Base-by-base conservation (phyloP, 2,888 invertebrate species). In the Polia nebulosa region DNA sequence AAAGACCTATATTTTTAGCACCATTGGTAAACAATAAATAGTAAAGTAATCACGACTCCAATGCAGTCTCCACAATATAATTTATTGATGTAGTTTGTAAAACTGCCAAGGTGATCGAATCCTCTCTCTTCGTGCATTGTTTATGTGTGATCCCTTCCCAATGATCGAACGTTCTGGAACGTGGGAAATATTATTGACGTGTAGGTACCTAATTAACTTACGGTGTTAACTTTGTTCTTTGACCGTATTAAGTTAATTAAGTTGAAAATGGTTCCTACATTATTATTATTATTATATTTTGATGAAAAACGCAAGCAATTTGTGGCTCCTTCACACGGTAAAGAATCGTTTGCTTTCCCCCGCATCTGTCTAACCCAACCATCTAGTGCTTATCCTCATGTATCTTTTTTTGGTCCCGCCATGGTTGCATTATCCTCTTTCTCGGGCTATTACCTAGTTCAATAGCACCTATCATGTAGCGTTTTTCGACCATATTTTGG, bases 61-160 rank as follows among this genome's bases (percentile, higher is more conserved):
- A 65, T 53, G 44, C 70, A 75, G 68, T 67, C 49, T 58, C 58
- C 49, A 71, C 77, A 74, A 58, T 51, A 71, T 68, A 76, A 68
- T 79, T n/a, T 69, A 81, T 82, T 81, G 27, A 82, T 77, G 77
- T 77, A 66, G 63, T 74, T 69, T 66, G 66, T 80, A 74, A 79
- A 80, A 74, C 61, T 61, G 63, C 64, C 82, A 81, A 81, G 81
- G 82, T 82, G 74, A 79, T 69, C 73, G 73, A 79, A 81, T 74
- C 81, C 82, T 82, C 81, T 81, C 81, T 82, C 80, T 81, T 82
- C 47, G 66, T 52, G 66, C 65, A 64, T 78, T 81, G 81, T 80
- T 82, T 77, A 79, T 69, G 61, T 68, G 73, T 67, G 61, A 69
- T 59, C 68, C 60, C 61, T 82, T 57, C 66, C 66, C 63, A 70